Evolutionary conservation across 2,797 vertebrate genomes (phyloP), one percentile per base, ranked within the genome.

Genomic region (Melanotaenia nigrans): DNA sequence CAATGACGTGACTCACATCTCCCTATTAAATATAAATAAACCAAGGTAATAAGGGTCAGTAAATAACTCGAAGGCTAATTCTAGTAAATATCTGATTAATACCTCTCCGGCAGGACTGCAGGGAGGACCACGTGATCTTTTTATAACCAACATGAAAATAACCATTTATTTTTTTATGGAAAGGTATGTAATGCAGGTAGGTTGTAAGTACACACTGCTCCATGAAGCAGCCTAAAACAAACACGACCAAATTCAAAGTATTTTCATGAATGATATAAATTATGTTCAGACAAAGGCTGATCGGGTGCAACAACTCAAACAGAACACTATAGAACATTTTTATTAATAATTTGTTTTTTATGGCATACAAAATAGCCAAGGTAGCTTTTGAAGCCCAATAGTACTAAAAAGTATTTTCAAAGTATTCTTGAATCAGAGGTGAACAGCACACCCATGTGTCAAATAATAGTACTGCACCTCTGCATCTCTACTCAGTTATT

Each of bases 381-480:
- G 4, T 4, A 9, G 32, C 16, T 28, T 35, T 2, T 36, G 38
- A 60, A 51, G n/a, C 24, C 25, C 1, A 1, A 47, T 11, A 40
- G 1, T 9, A 58, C 36, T 47, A 24, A 59, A 47, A 30, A 33
- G 22, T 33, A 25, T 14, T 28, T 14, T 30, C 3, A 16, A 53
- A 28, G 36, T 42, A n/a, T 4, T 49, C 35, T 61, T 61, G 25
- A 35, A 57, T 63, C 18, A 59, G 61, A 75, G 61, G 58, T 61
- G 25, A 84, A 85, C 77, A 90, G 86, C 70, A 32, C 80, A 24
- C 83, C 72, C 93, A 4, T 75, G 89, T 92, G 93, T 30, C 56
- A 8, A 47, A 75, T 1, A 35, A 3, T 38, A 73, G 70, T 51
- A 89, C 57, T 89, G 66, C 81, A 65, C 32, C 3, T 10, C 5